A percentile compares a stretch with the other conserved stretches of the same genome.
phyloP scores from a whole-genome alignment of 2,113 vertebrate species.

The Neoarius graeffei region DNA sequence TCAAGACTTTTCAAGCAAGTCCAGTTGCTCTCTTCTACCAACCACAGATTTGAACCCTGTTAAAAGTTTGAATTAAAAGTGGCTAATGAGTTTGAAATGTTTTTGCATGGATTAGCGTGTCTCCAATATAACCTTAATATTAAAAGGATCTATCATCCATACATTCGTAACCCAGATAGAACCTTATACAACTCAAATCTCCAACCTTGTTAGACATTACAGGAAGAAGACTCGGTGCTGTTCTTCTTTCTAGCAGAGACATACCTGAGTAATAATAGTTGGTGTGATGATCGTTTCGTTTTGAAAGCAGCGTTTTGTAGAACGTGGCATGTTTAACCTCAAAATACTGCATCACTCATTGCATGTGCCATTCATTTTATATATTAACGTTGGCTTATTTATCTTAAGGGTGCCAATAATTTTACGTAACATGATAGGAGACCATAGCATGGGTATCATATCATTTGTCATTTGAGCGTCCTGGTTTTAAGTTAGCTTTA shows the following conservation, averaged over 20 bases:
- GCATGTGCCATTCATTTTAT: neutral
- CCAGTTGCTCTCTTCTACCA: too few species aligned
- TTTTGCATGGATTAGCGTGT: neutral
- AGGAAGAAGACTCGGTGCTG: neutral
- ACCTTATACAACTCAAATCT: neutral
- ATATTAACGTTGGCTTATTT: neutral
- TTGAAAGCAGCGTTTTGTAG: neutral
- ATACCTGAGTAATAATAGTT: neutral
- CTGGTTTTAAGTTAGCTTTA: slow-evolving; percentile 32
- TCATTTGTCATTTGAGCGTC: slow-evolving; percentile 18
- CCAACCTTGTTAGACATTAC: neutral
- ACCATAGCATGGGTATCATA: slow-evolving; percentile 28
- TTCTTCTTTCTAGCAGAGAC: neutral
- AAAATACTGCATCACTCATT: neutral
- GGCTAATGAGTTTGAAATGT: neutral
- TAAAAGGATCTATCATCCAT: neutral
- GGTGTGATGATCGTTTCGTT: neutral
- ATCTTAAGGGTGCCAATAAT: neutral
- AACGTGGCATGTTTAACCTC: neutral
- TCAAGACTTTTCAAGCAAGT: too few species aligned
- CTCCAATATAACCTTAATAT: neutral
- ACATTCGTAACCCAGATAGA: neutral
- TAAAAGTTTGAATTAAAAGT: neutral
- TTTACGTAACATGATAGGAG: slow-evolving; percentile 21
- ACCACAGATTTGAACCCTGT: neutral